phyloP scores from a whole-genome alignment of 2,797 vertebrate species.

The Mastacembelus armatus region DNA sequence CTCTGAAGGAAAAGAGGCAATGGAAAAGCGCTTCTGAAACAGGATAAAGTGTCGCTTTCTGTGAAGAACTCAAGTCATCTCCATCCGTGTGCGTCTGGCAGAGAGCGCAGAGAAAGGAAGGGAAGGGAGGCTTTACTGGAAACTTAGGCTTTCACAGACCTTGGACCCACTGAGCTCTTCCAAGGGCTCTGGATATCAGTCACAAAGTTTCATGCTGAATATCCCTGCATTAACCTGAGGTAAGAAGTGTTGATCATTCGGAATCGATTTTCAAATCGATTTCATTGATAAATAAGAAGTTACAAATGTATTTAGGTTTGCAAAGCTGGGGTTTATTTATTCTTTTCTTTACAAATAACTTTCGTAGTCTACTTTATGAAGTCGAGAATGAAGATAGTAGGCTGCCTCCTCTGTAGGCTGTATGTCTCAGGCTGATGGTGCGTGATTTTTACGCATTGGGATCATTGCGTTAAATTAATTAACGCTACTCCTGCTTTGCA shows the following conservation, averaged over 20 bases:
- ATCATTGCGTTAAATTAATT: neutral
- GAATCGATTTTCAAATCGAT: conserved; percentile 2
- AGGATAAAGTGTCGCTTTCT: conserved; percentile 66
- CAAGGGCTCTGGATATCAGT: conserved; percentile 72
- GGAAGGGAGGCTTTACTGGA: conserved; percentile 80
- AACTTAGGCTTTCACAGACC: conserved; percentile 73
- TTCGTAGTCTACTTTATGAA: neutral
- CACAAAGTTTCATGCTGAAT: conserved; percentile 79
- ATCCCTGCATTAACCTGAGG: conserved; percentile 69
- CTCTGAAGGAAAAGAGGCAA: conserved; percentile 37
- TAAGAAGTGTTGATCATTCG: conserved; percentile 37
- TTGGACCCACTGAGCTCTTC: conserved; percentile 69
- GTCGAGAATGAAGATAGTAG: no score
- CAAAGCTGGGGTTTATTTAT: conserved; percentile 7
- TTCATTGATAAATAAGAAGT: neutral
- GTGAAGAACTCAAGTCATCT: conserved; percentile 66
- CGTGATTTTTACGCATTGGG: conserved; percentile 22
- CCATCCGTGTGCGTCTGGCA: conserved; percentile 76
- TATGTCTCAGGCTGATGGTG: no score
- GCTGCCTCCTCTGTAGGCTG: no score
- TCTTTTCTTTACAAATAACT: neutral
- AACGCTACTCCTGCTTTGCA: neutral
- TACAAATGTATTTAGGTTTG: neutral
- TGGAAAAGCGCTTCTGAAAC: conserved; percentile 52
- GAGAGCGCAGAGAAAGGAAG: conserved; percentile 56